Evolutionary conservation across 1,140 invertebrate species (phyloP), one percentile per base, ranked within the genome.

Genomic region (Drosophila suzukii): DNA sequence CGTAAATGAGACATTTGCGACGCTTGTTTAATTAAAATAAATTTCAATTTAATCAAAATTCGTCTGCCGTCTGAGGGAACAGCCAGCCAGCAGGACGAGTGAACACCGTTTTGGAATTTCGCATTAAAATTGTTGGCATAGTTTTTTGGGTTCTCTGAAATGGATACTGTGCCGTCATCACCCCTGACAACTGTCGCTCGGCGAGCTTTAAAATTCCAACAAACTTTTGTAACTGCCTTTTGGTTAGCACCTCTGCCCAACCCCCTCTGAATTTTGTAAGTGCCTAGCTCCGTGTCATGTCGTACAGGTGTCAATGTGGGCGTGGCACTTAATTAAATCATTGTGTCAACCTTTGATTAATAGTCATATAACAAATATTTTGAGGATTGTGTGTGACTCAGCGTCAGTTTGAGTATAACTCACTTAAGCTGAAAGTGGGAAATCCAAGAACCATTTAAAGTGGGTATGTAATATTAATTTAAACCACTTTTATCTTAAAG

Each of bases 11-110:
- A 88, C 83, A 88, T 88, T 88, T 83, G 80, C 83, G 84, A 89
- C 73, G 84, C 83, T 88, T 88, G 83, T 88, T 88, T 88, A 89
- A 88, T 88, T 88, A 88, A 88, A 88, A 89, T 88, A 88, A 89
- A 88, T 88, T 88, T 88, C 79, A 89, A 89, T 88, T 88, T 84
- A 89, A 88, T 88, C 85, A 88, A 88, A 88, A 89, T 66, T 89
- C 65, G 68, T 75, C 63, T 57, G 49, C 43, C 11, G 38, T 47
- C 44, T 49, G 20, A 32, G 43, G 11, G 20, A 44, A 6, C 17
- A 67, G 50, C 15, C 61, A 44, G 24, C 75, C 56, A 38, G 43
- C 17, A 20, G 43, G 43, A 10, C 58, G 51, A 62, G 47, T 34
- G 27, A 38, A 27, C 62, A 76, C 66, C 75, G 65, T 57, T 61